Evolutionary conservation across 2,888 invertebrate genomes (phyloP).

Genomic region (Drosophila suboccidentalis): DNA sequence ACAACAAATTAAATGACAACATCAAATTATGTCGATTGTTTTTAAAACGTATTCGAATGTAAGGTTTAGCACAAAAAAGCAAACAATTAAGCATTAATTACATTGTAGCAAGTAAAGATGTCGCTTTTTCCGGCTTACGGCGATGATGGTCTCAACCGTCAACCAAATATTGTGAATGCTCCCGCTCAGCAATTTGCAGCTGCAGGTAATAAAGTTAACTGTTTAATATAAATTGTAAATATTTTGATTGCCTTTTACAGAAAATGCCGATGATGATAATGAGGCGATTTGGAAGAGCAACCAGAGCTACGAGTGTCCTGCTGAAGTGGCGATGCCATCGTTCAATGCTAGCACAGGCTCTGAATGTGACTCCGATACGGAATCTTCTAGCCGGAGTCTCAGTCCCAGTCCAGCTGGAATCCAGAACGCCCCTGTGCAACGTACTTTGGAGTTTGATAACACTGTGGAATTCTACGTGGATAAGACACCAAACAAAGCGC

Average conservation of each 20-base stretch:
- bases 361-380: background rate
- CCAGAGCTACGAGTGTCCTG: slow-evolving; percentile 18
- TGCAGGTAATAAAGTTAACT: slow-evolving; percentile 6
- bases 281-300: slow-evolving; percentile 28
- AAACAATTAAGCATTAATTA: background rate
- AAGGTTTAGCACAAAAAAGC: background rate
- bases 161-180: background rate
- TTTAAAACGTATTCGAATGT: slow-evolving; percentile 3
- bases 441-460: slow-evolving; percentile 73
- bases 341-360: background rate
- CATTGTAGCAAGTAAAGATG: slow-evolving; percentile 28
- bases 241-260: background rate
- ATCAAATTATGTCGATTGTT: background rate
- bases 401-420: background rate
- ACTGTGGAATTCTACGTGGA: slow-evolving; percentile 88
- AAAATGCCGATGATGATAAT: background rate
- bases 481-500: slow-evolving; percentile 87
- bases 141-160: background rate
- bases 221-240: background rate
- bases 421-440: background rate
- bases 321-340: background rate
- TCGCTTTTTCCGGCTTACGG: slow-evolving; percentile 59
- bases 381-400: background rate
- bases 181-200: background rate
- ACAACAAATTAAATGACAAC: too few species aligned